These are phyloP conservation scores for Elysia crispata DNA, from an alignment of 2,888 invertebrate genomes.

Conservation along the genomic window DNA sequence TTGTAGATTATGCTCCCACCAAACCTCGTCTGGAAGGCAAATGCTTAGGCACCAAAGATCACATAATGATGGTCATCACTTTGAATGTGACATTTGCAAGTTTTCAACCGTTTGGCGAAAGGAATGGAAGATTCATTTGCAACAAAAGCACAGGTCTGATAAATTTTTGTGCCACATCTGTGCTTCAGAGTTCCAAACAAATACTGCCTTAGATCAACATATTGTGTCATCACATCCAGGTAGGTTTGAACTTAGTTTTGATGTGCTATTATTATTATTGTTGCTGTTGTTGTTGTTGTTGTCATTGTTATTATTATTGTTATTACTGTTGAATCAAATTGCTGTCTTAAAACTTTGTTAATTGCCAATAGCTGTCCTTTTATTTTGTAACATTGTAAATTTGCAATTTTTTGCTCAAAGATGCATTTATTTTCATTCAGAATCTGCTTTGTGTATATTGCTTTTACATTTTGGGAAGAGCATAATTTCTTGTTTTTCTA, in stretches of 20 bases:
- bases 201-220: slow-evolving; percentile 33
- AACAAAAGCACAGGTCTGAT: slow-evolving; percentile 28
- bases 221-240: slow-evolving; percentile 37
- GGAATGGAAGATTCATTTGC: slow-evolving; percentile 43
- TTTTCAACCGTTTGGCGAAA: slow-evolving; percentile 40
- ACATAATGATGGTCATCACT: slow-evolving; percentile 43
- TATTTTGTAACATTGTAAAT: no score
- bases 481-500: no score
- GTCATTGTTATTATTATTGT: no score
- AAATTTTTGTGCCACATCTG: slow-evolving; percentile 39
- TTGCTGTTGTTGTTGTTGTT: no score
- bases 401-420: no score
- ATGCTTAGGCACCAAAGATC: slow-evolving; percentile 43
- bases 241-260: neutral
- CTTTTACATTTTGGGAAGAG: no score
- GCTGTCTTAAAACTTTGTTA: no score
- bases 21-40: slow-evolving; percentile 42
- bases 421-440: no score
- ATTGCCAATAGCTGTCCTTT: no score
- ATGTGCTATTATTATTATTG: no score
- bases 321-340: no score
- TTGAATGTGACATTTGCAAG: slow-evolving; percentile 37
- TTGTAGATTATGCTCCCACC: slow-evolving; percentile 44
- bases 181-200: slow-evolving; percentile 35
- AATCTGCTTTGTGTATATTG: no score